Percentiles rank a stretch among this genome's conserved stretches.
Evolutionary conservation across 2,888 invertebrate species (phyloP).

Genomic region (Allygus modestus): DNA sequence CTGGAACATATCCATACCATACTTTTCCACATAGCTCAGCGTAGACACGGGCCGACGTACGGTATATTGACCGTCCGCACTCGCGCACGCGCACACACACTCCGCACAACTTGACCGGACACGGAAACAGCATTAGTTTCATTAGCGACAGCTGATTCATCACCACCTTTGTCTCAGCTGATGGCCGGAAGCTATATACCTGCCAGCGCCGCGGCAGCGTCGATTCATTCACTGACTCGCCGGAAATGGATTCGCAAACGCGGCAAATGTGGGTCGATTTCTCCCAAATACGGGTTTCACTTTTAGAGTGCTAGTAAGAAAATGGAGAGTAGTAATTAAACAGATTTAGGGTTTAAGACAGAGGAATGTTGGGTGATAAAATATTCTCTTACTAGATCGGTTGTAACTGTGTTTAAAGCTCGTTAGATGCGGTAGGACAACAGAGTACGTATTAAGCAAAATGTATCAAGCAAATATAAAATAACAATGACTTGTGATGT

Average conservation of each 20-base stretch:
- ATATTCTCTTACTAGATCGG: too few relatives aligned
- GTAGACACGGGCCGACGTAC: neutral
- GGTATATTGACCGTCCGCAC: conserved; percentile 13
- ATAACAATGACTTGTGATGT: too few relatives aligned
- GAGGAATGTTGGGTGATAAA: too few relatives aligned
- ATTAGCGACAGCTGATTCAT: conserved; percentile 52
- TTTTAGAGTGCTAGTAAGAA: neutral
- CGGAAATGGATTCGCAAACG: conserved; percentile 25
- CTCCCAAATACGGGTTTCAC: conserved; percentile 9
- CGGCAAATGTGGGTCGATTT: conserved; percentile 18
- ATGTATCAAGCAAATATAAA: too few relatives aligned
- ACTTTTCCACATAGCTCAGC: too few relatives aligned
- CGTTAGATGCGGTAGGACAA: too few relatives aligned
- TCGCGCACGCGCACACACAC: neutral
- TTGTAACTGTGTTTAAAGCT: too few relatives aligned
- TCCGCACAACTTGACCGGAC: conserved; percentile 6
- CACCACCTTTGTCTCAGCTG: conserved; percentile 51
- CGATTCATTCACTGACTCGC: conserved; percentile 22
- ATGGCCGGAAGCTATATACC: conserved; percentile 40
- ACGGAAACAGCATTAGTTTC: conserved; percentile 56
- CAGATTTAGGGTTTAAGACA: too few relatives aligned
- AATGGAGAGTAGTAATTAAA: too few relatives aligned
- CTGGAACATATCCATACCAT: too few relatives aligned
- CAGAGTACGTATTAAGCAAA: too few relatives aligned
- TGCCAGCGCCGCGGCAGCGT: neutral